Conservation (phyloP, 1,140 invertebrate species). For the Pollicipes pollicipes region DNA sequence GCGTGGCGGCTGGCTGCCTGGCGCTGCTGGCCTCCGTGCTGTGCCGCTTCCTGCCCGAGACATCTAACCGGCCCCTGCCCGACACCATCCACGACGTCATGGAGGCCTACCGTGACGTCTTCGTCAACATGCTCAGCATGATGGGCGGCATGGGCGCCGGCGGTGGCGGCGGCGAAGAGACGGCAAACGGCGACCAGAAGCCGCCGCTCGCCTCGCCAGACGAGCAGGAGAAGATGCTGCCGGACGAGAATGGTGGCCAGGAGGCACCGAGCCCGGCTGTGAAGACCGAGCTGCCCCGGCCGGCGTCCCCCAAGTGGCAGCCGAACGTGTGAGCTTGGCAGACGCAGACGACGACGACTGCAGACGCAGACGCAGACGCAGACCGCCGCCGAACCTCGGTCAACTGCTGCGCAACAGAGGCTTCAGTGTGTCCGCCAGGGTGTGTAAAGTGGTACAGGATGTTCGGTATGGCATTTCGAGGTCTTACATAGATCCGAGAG, state of each 20-base stretch:
- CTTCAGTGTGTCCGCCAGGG: too few species aligned
- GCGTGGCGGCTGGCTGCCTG: background rate
- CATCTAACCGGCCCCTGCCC: constrained; percentile 10
- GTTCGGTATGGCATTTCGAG: too few species aligned
- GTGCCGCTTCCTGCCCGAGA: constrained; percentile 9
- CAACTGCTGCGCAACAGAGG: too few species aligned
- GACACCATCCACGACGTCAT: constrained; percentile 11
- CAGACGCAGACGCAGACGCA: too few species aligned
- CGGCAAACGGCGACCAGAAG: background rate
- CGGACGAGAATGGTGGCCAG: background rate
- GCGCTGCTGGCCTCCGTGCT: constrained; percentile 6
- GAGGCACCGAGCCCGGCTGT: too few species aligned
- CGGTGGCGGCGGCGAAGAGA: background rate
- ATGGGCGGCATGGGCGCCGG: background rate
- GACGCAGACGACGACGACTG: too few species aligned
- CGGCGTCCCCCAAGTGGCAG: too few species aligned
- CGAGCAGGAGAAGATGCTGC: constrained; percentile 1
- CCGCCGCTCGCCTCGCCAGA: constrained; percentile 1
- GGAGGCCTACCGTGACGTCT: background rate
- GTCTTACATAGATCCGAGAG: too few species aligned
- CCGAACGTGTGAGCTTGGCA: too few species aligned
- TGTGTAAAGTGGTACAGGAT: too few species aligned
- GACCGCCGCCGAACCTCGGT: too few species aligned
- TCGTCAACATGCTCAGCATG: constrained; percentile 1
- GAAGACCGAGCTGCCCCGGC: too few species aligned